A percentile compares a stretch with the other conserved stretches of the same genome.
Evolutionary conservation across 1,140 invertebrate genomes (phyloP).

Genomic region (Lepidurus apus): DNA sequence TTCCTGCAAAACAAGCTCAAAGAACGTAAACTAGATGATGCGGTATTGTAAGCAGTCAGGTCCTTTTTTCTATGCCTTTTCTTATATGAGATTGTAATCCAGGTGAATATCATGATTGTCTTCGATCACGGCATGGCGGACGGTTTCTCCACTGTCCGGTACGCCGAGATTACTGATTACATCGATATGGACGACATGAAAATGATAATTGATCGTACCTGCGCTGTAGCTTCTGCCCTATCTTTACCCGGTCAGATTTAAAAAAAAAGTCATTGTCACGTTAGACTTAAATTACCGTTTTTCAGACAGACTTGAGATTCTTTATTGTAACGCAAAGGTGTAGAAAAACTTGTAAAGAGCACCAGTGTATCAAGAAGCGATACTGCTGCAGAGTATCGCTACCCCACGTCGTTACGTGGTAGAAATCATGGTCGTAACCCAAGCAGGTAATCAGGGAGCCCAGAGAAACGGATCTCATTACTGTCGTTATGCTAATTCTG

Average conservation of each 20-base stretch:
- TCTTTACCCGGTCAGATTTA: conserved; percentile 24
- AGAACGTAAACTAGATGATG: conserved; percentile 28
- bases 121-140: conserved; percentile 36
- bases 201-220: conserved; percentile 29
- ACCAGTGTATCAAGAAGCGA: conserved; percentile 42
- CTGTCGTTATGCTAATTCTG: not conserved
- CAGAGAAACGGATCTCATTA: conserved; percentile 2
- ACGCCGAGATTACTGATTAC: conserved; percentile 32
- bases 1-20: conserved; percentile 23
- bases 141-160: conserved; percentile 29
- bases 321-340: conserved; percentile 3
- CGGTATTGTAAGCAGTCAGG: conserved; percentile 8
- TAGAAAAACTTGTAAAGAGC: conserved; percentile 37
- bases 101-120: conserved; percentile 37
- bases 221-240: conserved; percentile 31
- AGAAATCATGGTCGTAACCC: conserved; percentile 40
- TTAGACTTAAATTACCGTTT: not conserved
- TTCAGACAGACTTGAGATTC: not conserved
- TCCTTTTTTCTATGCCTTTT: not conserved
- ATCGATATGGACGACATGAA: conserved; percentile 33
- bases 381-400: conserved; percentile 44
- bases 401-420: conserved; percentile 40
- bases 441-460: conserved; percentile 32
- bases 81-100: not conserved
- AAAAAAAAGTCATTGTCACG: conserved; percentile 27